These are phyloP conservation scores for Illadopsis cleaveri DNA, from an alignment of 2,113 vertebrate genomes.

Conservation along the genomic window DNA sequence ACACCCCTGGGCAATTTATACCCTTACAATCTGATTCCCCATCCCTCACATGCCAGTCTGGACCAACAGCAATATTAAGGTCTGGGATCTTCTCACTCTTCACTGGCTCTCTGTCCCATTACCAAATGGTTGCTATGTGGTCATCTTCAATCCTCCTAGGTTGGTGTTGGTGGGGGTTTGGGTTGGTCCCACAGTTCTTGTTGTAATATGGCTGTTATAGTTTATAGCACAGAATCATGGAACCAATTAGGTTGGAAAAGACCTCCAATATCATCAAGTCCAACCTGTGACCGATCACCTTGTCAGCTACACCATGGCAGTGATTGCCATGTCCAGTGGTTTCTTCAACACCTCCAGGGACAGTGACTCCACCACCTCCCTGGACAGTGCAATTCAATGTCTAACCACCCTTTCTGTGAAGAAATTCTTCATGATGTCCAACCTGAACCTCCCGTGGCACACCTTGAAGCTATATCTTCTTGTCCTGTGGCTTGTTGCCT, in stretches of 20 bases:
- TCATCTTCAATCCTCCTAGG: neutral
- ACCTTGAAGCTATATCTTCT: neutral
- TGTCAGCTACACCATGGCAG: neutral
- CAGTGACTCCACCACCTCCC: neutral
- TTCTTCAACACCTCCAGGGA: neutral
- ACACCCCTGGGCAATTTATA: neutral
- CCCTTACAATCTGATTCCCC: neutral
- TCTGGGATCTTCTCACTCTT: neutral
- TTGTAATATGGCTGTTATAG: neutral
- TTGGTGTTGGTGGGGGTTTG: fast-evolving
- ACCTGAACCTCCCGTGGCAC: neutral
- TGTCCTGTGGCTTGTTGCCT: neutral
- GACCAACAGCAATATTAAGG: neutral
- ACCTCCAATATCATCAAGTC: neutral
- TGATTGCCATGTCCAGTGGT: neutral
- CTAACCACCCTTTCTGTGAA: neutral
- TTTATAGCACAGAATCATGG: neutral
- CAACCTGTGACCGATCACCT: neutral
- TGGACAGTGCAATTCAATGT: neutral
- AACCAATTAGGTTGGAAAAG: neutral
- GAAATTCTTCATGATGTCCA: neutral
- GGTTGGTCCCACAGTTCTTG: neutral
- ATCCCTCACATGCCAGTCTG: neutral
- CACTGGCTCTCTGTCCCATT: neutral
- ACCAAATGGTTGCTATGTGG: neutral